These are phyloP conservation scores for Mythimna impura DNA, from an alignment of 2,888 invertebrate genomes.

Conservation along the genomic window DNA sequence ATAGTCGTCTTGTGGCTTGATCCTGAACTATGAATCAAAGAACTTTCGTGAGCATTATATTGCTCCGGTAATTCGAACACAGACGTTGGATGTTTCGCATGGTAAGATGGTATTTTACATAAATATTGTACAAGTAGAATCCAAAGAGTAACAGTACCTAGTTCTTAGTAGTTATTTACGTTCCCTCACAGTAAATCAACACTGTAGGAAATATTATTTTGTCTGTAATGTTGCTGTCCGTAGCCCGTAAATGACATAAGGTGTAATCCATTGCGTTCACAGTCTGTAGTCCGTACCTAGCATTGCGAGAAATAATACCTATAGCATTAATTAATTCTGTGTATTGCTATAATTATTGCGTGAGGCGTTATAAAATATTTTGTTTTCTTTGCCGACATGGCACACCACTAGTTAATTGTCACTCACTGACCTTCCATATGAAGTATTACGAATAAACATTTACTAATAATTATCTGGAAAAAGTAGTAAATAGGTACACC, in stretches of 20 bases:
- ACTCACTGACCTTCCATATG: neutral
- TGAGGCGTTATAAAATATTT: conserved; percentile 14
- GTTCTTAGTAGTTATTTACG: no score
- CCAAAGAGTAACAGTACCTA: no score
- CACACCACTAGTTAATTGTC: conserved; percentile 17
- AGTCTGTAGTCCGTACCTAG: neutral
- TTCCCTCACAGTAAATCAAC: no score
- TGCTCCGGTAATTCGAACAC: neutral
- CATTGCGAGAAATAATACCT: no score
- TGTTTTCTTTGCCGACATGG: neutral
- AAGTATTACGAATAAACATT: conserved; percentile 17
- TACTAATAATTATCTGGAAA: neutral
- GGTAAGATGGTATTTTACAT: neutral
- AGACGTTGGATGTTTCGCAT: neutral
- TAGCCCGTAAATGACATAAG: no score
- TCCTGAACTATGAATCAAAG: neutral
- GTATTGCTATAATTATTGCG: conserved; percentile 30
- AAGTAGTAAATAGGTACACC: neutral
- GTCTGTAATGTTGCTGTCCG: no score
- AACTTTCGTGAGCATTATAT: neutral
- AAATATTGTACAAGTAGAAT: no score
- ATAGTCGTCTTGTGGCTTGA: neutral
- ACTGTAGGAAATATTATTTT: no score
- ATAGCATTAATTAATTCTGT: neutral
- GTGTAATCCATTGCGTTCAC: no score